Conservation (phyloP, 1,140 invertebrate genomes). For the Drosophila busckii region DNA sequence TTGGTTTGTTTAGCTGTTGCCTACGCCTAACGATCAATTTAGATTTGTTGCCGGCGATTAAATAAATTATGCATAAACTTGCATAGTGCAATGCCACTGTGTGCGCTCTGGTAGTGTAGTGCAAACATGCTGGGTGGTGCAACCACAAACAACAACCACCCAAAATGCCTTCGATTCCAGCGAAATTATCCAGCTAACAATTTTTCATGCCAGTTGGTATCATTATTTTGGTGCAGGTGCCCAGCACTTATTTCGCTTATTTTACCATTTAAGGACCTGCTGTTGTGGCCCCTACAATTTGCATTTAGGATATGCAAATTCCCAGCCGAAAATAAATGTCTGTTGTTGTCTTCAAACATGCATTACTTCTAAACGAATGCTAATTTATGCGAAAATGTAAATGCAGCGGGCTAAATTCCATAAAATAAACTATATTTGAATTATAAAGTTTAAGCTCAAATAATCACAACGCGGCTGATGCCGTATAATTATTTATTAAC, state of each 20-base stretch:
- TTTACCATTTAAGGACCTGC: too few relatives aligned
- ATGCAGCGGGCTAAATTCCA: slow-evolving; percentile 40
- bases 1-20: slow-evolving; percentile 18
- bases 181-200: too few relatives aligned
- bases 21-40: slow-evolving; percentile 71
- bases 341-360: slow-evolving; percentile 24
- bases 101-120: slow-evolving; percentile 1
- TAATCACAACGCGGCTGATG: too few relatives aligned
- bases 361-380: slow-evolving; percentile 60
- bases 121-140: neutral
- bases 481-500: too few relatives aligned
- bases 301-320: slow-evolving; percentile 66
- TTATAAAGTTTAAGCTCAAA: too few relatives aligned
- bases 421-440: slow-evolving; percentile 56
- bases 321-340: slow-evolving; percentile 40
- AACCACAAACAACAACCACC: slow-evolving; percentile 12
- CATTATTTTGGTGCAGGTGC: too few relatives aligned
- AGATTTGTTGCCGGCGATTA: slow-evolving; percentile 76
- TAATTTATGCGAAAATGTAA: slow-evolving; percentile 62
- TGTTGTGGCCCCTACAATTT: too few relatives aligned
- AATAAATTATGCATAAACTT: slow-evolving; percentile 72
- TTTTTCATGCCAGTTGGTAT: too few relatives aligned
- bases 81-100: slow-evolving; percentile 13
- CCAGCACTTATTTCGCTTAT: too few relatives aligned
- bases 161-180: too few relatives aligned